Percentiles rank a stretch among this genome's conserved stretches.
Conservation (phyloP, 2,797 vertebrate genomes). For the Squalus acanthias region DNA sequence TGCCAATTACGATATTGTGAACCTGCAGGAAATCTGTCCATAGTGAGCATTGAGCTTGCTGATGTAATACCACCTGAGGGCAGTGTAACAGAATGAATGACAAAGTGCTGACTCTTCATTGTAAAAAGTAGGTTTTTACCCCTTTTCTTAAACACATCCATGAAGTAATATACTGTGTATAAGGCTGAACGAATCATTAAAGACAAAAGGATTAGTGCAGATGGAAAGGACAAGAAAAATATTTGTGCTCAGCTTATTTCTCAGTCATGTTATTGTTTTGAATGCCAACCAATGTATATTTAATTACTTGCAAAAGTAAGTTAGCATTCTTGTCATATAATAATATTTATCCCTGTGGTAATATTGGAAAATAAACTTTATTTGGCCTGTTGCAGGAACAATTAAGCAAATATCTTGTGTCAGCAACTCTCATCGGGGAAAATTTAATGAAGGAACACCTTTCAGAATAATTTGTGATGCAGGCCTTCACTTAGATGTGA, state of each 20-base stretch:
- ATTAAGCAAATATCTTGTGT: background rate
- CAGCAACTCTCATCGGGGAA: background rate
- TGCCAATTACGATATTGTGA: background rate
- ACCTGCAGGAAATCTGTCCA: background rate
- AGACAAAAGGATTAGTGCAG: background rate
- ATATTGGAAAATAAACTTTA: background rate
- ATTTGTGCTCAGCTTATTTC: background rate
- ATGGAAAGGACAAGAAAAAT: background rate
- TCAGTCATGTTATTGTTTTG: background rate
- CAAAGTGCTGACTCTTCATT: background rate
- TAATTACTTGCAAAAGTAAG: background rate
- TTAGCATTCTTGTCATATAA: background rate
- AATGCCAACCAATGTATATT: background rate
- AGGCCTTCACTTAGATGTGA: background rate
- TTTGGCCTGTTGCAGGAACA: background rate
- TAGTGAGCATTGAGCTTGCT: background rate
- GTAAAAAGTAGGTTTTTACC: no score
- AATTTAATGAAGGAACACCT: background rate
- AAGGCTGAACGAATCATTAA: background rate
- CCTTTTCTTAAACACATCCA: background rate
- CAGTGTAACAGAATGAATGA: conserved; percentile 30
- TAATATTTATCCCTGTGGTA: background rate
- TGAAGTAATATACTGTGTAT: background rate
- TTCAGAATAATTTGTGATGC: background rate
- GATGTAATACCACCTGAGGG: conserved; percentile 25